Conservation (phyloP, 2,113 vertebrate genomes). For the Naja naja region DNA sequence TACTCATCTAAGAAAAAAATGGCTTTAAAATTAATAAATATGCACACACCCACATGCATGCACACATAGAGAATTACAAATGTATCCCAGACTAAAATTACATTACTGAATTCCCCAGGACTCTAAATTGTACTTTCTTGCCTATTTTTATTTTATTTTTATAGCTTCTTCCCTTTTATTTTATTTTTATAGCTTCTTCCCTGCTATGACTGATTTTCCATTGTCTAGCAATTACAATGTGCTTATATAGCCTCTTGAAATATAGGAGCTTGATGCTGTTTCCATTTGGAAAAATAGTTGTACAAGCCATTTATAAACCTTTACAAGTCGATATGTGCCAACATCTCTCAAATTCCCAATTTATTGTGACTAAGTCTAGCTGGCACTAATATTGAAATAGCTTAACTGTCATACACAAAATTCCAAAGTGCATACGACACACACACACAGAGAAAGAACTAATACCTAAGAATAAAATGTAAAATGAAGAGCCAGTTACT, state of each 20-base stretch:
- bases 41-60: neutral
- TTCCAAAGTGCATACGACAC: conserved; percentile 14
- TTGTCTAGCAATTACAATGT: conserved; percentile 61
- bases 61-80: neutral
- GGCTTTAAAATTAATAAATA: neutral
- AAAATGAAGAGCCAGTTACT: neutral
- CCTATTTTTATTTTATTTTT: conserved; percentile 45
- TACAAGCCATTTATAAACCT: conserved; percentile 64
- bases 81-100: neutral
- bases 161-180: conserved; percentile 24
- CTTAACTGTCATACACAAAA: conserved; percentile 49
- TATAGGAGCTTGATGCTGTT: conserved; percentile 45
- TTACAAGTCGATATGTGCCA: conserved; percentile 64
- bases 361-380: conserved; percentile 53
- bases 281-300: conserved; percentile 68
- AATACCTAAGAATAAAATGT: neutral
- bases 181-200: conserved; percentile 42
- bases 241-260: conserved; percentile 59
- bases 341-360: conserved; percentile 58
- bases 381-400: conserved; percentile 53
- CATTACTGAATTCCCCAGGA: conserved; percentile 25
- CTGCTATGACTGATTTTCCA: conserved; percentile 64
- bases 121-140: conserved; percentile 21
- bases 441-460: neutral
- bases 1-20: neutral